Evolutionary conservation across 2,113 vertebrate genomes (phyloP).

Genomic region (Cebus imitator): DNA sequence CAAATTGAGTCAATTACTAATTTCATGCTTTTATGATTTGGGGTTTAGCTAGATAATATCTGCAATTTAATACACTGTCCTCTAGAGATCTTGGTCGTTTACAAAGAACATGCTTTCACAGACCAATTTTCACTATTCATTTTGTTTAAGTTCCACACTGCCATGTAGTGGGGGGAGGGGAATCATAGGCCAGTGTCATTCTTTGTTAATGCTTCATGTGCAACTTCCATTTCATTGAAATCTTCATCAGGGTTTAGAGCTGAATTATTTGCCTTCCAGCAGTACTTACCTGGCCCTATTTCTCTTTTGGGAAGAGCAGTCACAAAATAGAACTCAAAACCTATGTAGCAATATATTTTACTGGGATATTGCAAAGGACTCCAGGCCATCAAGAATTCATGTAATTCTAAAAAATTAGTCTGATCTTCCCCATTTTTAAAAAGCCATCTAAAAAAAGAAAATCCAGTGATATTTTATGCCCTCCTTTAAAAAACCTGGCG

Average conservation of each 20-base stretch:
- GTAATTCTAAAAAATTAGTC: conserved; percentile 17
- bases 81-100: conserved; percentile 84
- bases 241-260: conserved; percentile 64
- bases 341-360: conserved; percentile 21
- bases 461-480: neutral
- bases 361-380: neutral
- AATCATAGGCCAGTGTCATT: neutral
- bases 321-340: conserved; percentile 48
- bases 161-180: neutral
- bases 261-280: conserved; percentile 61
- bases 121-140: conserved; percentile 73
- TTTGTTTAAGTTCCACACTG: conserved; percentile 70
- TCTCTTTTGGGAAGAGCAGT: conserved; percentile 55
- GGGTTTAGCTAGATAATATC: conserved; percentile 84
- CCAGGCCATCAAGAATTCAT: conserved; percentile 7
- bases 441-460: neutral
- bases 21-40: conserved; percentile 88
- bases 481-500: neutral
- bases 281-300: conserved; percentile 61
- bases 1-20: conserved; percentile 94
- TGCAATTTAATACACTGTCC: conserved; percentile 81
- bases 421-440: neutral
- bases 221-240: conserved; percentile 64
- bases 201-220: conserved; percentile 25
- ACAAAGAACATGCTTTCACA: conserved; percentile 79